These are phyloP conservation scores for Panurus biarmicus DNA, from an alignment of 2,113 vertebrate species.

Conservation along the genomic window DNA sequence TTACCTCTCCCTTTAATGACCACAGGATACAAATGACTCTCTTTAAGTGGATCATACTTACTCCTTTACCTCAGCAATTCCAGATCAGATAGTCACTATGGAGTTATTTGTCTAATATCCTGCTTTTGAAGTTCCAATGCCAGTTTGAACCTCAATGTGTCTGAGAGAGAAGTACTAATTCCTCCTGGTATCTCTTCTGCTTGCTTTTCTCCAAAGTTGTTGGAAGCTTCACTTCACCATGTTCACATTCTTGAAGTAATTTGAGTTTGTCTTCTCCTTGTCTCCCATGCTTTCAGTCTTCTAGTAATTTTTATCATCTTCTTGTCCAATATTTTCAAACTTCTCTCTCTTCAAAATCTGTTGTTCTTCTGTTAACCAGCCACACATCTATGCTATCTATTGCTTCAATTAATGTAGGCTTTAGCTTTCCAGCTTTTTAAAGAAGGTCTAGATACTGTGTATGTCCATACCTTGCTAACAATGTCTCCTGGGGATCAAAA, in stretches of 20 bases:
- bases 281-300: neutral
- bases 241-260: neutral
- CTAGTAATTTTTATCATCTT: neutral
- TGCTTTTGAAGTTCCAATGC: neutral
- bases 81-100: fast-evolving
- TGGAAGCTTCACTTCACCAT: neutral
- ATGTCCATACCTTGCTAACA: neutral
- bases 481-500: neutral
- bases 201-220: neutral
- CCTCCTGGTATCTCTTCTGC: neutral
- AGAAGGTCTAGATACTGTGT: neutral
- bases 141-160: neutral
- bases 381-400: neutral
- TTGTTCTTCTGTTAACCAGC: neutral
- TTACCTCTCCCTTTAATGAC: neutral
- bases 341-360: neutral
- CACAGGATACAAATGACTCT: neutral
- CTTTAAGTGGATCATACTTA: neutral
- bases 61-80: neutral
- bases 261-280: neutral
- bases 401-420: neutral
- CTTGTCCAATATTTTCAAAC: neutral
- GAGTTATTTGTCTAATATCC: neutral
- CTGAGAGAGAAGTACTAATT: neutral
- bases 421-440: neutral